Evolutionary conservation across 2,113 vertebrate species (phyloP).

Genomic region (Pseudopipra pipra): DNA sequence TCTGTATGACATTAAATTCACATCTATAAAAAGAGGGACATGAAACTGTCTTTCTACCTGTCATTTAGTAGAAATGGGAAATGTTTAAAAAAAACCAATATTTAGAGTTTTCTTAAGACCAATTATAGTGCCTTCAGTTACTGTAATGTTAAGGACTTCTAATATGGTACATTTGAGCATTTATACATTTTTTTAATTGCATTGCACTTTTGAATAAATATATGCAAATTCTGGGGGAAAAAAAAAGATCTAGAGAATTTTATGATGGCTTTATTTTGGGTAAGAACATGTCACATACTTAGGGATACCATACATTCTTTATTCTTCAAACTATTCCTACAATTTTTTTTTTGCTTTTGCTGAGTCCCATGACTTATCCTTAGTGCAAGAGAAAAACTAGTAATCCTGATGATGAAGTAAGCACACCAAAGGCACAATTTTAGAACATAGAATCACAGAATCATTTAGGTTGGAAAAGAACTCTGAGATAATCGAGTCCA

Average conservation of each 20-base stretch:
- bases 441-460: neutral
- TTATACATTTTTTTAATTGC: neutral
- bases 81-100: neutral
- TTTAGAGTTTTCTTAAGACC: neutral
- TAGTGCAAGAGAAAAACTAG: neutral
- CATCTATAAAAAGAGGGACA: neutral
- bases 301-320: neutral
- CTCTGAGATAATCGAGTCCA: neutral
- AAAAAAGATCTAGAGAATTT: neutral
- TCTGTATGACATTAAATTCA: neutral
- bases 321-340: neutral
- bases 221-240: neutral
- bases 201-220: neutral
- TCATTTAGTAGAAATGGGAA: neutral
- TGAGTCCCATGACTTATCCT: neutral
- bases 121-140: neutral
- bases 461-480: neutral
- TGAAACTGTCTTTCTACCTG: neutral
- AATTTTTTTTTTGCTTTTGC: neutral
- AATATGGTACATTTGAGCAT: neutral
- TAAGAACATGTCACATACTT: neutral
- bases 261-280: neutral
- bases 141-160: neutral
- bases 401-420: neutral
- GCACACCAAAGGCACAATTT: neutral